A percentile compares a stretch with the other conserved stretches of the same genome.
These are phyloP conservation scores for Columba livia DNA, from an alignment of 2,113 vertebrate genomes.

Conservation along the genomic window DNA sequence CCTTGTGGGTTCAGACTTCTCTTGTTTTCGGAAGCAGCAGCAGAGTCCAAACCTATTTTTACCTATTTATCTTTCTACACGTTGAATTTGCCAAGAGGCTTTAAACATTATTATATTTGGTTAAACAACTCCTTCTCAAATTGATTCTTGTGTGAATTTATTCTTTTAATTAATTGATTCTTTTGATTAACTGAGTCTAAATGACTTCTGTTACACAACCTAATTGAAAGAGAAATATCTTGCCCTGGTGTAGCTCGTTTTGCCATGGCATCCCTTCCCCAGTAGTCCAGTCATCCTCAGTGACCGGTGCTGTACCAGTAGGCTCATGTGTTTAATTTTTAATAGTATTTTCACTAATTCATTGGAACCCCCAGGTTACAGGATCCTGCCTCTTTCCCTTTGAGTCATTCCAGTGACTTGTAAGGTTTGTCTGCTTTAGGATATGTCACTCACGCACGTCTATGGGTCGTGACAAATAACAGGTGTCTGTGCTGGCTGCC, in stretches of 20 bases:
- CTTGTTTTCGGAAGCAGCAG: neutral
- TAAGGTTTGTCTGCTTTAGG: neutral
- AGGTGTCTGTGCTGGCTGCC: neutral
- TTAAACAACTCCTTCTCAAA: neutral
- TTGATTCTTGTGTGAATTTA: neutral
- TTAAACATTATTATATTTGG: accelerated
- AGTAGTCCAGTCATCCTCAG: neutral
- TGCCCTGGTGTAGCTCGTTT: neutral
- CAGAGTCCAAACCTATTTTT: neutral
- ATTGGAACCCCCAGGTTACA: neutral
- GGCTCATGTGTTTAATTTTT: neutral
- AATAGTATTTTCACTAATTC: neutral
- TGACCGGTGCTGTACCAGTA: neutral
- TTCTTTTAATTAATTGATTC: neutral
- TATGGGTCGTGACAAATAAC: neutral
- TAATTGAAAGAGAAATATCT: neutral
- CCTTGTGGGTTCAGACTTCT: neutral
- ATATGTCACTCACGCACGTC: neutral
- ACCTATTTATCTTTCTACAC: neutral
- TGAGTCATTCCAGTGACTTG: neutral
- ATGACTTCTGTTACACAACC: neutral
- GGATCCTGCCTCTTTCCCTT: neutral
- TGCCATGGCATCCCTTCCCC: neutral
- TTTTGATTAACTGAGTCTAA: neutral
- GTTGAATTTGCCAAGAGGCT: neutral